Conservation (phyloP, 2,113 vertebrate species). For the Seriola dumerili region DNA sequence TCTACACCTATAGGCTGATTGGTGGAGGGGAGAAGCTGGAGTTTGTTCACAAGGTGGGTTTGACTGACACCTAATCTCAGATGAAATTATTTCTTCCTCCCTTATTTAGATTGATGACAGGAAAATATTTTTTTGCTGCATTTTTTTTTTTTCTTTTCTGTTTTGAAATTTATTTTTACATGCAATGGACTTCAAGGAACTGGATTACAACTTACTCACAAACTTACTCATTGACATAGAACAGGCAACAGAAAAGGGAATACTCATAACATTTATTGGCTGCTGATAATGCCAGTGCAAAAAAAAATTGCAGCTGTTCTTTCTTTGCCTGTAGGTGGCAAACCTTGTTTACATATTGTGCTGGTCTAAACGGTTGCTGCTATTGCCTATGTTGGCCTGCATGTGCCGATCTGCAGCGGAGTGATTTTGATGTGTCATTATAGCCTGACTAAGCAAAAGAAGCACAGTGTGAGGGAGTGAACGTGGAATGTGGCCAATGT, state of each 20-base stretch:
- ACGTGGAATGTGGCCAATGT: neutral
- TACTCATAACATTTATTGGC: neutral
- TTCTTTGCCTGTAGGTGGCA: conserved; percentile 6
- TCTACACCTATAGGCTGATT: conserved; percentile 95
- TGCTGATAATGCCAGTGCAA: neutral
- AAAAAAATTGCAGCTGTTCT: neutral
- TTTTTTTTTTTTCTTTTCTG: neutral
- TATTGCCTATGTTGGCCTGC: neutral
- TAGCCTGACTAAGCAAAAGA: neutral
- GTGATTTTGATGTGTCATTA: neutral
- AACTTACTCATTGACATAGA: neutral
- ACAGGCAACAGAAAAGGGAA: neutral
- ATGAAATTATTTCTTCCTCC: neutral
- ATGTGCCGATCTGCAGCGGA: no score
- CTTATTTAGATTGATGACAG: no score
- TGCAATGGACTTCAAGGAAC: neutral
- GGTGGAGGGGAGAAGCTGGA: conserved; percentile 95
- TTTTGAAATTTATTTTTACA: neutral
- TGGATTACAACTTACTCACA: neutral
- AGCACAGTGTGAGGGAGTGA: neutral
- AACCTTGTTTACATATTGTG: neutral
- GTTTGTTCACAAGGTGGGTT: conserved; percentile 95
- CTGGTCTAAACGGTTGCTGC: neutral
- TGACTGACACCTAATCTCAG: neutral
- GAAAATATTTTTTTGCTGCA: neutral